phyloP scores from a whole-genome alignment of 2,888 invertebrate genomes.

The Nebria brevicollis region DNA sequence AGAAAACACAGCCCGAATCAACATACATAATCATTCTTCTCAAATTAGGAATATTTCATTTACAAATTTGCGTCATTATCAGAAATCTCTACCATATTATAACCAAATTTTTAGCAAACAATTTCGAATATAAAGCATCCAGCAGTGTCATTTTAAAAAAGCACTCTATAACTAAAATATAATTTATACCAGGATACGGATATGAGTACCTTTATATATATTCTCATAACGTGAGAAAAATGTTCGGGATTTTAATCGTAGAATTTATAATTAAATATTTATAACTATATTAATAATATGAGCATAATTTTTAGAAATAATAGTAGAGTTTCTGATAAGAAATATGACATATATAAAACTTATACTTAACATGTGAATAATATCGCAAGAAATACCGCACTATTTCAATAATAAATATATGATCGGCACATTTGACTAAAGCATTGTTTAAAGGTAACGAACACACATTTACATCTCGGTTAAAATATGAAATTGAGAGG shows the following conservation, averaged over 20 bases:
- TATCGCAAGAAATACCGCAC: constrained; percentile 27
- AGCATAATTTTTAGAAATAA: neutral
- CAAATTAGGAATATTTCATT: neutral
- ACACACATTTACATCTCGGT: constrained; percentile 7
- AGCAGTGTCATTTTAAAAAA: too few species aligned
- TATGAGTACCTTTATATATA: too few species aligned
- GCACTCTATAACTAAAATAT: too few species aligned
- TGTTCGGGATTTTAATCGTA: too few species aligned
- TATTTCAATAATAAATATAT: constrained; percentile 20
- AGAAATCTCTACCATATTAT: neutral
- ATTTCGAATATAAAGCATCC: too few species aligned
- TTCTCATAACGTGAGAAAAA: too few species aligned
- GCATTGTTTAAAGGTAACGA: constrained; percentile 25
- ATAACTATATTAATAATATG: neutral
- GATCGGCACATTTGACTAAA: constrained; percentile 34
- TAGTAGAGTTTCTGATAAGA: neutral
- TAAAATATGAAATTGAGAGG: constrained; percentile 11
- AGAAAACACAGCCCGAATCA: constrained; percentile 45
- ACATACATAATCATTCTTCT: constrained; percentile 16
- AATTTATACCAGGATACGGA: too few species aligned
- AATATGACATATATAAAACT: neutral
- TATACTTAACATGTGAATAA: constrained; percentile 17
- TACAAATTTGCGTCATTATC: neutral
- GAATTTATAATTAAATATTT: too few species aligned
- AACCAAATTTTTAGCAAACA: neutral